Base-by-base conservation (phyloP, 2,888 invertebrate species). In the Erebia palarica region DNA sequence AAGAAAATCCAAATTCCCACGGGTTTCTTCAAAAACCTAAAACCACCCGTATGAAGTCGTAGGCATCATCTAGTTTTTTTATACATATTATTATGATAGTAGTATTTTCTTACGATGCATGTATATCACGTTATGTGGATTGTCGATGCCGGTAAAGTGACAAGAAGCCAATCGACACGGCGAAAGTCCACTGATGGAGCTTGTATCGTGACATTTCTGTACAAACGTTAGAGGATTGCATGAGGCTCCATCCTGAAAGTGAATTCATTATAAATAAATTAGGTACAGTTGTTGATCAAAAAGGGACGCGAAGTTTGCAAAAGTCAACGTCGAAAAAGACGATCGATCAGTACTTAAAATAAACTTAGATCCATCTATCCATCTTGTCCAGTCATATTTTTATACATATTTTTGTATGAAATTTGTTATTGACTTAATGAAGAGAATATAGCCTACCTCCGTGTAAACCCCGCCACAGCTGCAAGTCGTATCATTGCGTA, bases 71-170 rank as follows among this genome's bases (percentile, higher is more conserved):
- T 36, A 36, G 36, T 36, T 36, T 36, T 36, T 36, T 36, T 55
- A 18, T 55, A 18, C 16, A n/a, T 7, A 51, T 5, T 7, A 14
- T 11, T 44, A 49, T 14, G 13, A 49, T 51, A 7, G n/a, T n/a
- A n/a, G 10, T 8, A 55, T 18, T 61, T 74, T 83, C 88, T 84
- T 84, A 94, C 94, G 85, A 74, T 94, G 94, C 73, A 95, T 81
- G 78, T 92, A 94, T 14, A 86, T 76, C 70, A 88, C 89, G 83
- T 79, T 94, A 57, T 86, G 80, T 0, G 95, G 95, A 78, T 93
- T 95, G 27, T 94, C 91, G 44, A 95, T 94, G 58, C 94, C 92
- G 0, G 94, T 92, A 82, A 96, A 96, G 78, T 94, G 94, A 82
- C 96, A 97, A 21, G 91, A 91, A 9, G 95, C 95, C 59, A 83